Conservation (phyloP, 2,797 vertebrate species). For the Gymnoscopelus microlampas region DNA sequence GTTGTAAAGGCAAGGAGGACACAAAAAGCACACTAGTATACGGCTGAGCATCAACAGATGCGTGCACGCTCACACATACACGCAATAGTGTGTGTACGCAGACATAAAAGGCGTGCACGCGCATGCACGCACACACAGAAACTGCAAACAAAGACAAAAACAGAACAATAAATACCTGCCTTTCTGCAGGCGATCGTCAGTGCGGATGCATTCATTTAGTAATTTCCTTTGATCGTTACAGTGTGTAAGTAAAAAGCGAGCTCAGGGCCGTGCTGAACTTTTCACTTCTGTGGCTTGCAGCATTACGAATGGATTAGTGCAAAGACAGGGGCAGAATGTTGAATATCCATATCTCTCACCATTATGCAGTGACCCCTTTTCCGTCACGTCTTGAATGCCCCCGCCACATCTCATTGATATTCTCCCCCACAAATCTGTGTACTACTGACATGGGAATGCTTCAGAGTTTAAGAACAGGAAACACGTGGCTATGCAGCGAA, state of each 20-base stretch:
- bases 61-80: no score
- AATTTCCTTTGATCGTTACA: conserved; percentile 12
- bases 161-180: not conserved
- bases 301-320: conserved; percentile 6
- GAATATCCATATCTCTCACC: conserved; percentile 11
- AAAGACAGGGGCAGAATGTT: conserved; percentile 8
- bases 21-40: no score
- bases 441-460: conserved; percentile 37
- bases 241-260: conserved; percentile 8
- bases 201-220: conserved; percentile 7
- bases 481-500: conserved; percentile 30
- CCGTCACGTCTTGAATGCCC: conserved; percentile 8
- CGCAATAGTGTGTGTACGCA: no score
- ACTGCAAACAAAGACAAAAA: not conserved
- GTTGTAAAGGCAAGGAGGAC: no score
- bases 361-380: conserved; percentile 24
- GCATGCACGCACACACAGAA: not conserved
- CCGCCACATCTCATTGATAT: conserved; percentile 25
- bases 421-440: conserved; percentile 26
- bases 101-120: not conserved
- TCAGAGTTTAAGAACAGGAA: conserved; percentile 30
- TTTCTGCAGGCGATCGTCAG: not conserved
- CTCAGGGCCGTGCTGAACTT: conserved; percentile 30
- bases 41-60: no score
- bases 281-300: conserved; percentile 13